Base-by-base conservation (phyloP, 2,888 invertebrate genomes). In the Perizoma affinitatum region DNA sequence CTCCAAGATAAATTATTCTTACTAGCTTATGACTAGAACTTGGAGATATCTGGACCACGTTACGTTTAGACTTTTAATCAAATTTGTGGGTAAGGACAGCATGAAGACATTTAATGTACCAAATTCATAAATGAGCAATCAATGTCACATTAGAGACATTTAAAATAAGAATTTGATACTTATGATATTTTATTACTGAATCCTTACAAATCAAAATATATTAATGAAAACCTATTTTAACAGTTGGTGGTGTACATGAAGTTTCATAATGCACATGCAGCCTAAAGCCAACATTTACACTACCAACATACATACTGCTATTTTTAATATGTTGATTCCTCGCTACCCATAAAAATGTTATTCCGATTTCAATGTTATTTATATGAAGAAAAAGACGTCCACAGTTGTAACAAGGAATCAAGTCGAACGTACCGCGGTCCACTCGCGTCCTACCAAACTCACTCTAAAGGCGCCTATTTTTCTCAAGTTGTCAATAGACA, bases 1-100 rank as follows among this genome's bases (percentile, higher is more conserved):
- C 67, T 67, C 72, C 72, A 71, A 72, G 63, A 59, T 63, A 5
- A 48, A 61, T 52, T 22, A 22, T 22, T 58, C 66, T 65, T 60
- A 58, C 61, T 67, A 68, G 38, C 54, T 55, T 60, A 63, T 58
- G 48, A 70, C 59, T 71, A 66, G 38, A 59, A 58, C 61, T 70
- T 67, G 64, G 68, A 70, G 65, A 54, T 60, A 48, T 56, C 45
- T 58, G 45, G 44, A 60, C 43, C 61, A 58, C 8, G 50, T 47
- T 59, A 59, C 54, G 48, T 47, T 54, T 44, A 9, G 41, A 5
- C n/a, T 41, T n/a, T 10, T 42, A 42, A 10, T 10, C 10, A 46
- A 22, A 22, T 22, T 22, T 1, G 22, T 22, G 22, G 22, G 22
- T 46, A 5, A 33, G 35, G 44, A 44, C 5, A 52, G 46, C 36